phyloP scores from a whole-genome alignment of 2,888 invertebrate genomes.

The Cotesia congregata region DNA sequence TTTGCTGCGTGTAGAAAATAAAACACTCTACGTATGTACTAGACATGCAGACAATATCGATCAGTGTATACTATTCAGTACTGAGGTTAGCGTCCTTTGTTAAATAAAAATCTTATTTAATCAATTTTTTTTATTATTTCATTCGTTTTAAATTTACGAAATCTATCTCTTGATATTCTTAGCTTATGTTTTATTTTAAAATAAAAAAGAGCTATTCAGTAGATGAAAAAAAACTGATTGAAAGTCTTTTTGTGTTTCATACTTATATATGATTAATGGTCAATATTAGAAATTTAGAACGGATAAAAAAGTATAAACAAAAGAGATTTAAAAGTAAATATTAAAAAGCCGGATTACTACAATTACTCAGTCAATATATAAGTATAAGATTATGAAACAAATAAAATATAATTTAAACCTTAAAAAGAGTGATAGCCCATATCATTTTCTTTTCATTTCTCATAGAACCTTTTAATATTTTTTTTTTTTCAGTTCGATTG shows the following conservation, averaged over 20 bases:
- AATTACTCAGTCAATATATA: not conserved
- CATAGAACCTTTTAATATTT: not conserved
- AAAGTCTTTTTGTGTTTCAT: not conserved
- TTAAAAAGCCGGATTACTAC: not conserved
- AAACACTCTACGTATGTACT: not conserved
- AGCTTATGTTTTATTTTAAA: not conserved
- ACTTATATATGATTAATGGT: not conserved
- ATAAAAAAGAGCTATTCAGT: too few relatives aligned
- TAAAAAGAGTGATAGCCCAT: not conserved
- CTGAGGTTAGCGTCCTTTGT: not conserved
- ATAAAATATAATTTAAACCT: not conserved
- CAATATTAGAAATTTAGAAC: not conserved
- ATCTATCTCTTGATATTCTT: not conserved
- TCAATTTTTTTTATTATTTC: not conserved
- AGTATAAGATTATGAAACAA: not conserved
- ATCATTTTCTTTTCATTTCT: not conserved
- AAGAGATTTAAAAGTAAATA: not conserved
- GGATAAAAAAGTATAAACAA: not conserved
- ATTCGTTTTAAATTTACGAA: not conserved
- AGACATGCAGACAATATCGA: not conserved
- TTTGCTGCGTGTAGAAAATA: conserved; percentile 10
- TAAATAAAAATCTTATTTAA: not conserved
- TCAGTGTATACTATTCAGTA: not conserved
- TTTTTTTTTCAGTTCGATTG: not conserved
- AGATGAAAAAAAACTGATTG: not conserved